Percentiles rank a stretch among this genome's conserved stretches.
These are phyloP conservation scores for Melitaea cinxia DNA, from an alignment of 1,140 invertebrate species.

Conservation along the genomic window DNA sequence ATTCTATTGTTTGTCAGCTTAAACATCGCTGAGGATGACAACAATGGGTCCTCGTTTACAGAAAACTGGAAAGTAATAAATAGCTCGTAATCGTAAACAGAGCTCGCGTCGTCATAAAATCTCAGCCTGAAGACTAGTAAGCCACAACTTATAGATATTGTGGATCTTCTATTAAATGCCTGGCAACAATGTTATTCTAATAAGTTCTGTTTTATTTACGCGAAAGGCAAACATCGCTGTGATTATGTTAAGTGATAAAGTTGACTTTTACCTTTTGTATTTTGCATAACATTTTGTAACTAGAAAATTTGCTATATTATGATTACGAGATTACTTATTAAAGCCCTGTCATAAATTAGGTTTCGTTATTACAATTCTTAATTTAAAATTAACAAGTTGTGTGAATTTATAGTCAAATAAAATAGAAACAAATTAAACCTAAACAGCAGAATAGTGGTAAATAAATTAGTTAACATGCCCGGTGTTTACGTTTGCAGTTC, in stretches of 20 bases:
- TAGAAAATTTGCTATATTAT: neutral
- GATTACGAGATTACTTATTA: neutral
- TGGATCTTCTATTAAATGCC: neutral
- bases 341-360: neutral
- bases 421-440: conserved; percentile 27
- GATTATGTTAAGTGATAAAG: neutral
- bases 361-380: neutral
- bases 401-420: conserved; percentile 6
- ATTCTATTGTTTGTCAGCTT: conserved; percentile 54
- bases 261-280: neutral
- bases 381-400: neutral
- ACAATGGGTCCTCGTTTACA: conserved; percentile 37
- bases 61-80: conserved; percentile 51
- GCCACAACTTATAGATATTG: conserved; percentile 20
- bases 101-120: conserved; percentile 41
- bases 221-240: neutral
- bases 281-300: neutral
- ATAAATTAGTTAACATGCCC: conserved; percentile 42
- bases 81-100: conserved; percentile 47
- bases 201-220: conserved; percentile 7
- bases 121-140: conserved; percentile 26
- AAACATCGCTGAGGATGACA: conserved; percentile 37
- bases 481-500: conserved; percentile 49
- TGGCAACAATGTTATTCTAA: conserved; percentile 21
- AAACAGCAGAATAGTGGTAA: conserved; percentile 40